A percentile compares a stretch with the other conserved stretches of the same genome.
Conservation (phyloP, 1,140 invertebrate species). For the Pseudomyrmex cubaensis region DNA sequence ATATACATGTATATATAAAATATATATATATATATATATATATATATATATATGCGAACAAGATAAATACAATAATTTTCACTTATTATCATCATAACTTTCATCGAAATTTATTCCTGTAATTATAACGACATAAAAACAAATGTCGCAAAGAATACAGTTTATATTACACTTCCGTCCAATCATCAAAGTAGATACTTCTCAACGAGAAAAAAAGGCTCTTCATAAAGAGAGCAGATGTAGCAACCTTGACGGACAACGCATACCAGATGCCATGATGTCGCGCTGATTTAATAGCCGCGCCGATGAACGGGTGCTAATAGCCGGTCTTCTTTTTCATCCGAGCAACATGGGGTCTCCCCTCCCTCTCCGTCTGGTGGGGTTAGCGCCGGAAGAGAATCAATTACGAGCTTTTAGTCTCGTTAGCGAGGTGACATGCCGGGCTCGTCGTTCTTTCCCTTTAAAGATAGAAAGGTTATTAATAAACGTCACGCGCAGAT, state of each 20-base stretch:
- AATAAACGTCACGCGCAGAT: conserved; percentile 72
- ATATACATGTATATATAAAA: too few relatives aligned
- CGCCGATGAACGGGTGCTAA: conserved; percentile 69
- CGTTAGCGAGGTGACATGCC: conserved; percentile 71
- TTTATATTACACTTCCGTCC: background rate
- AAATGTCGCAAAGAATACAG: background rate
- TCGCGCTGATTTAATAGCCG: conserved; percentile 68
- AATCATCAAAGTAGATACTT: background rate
- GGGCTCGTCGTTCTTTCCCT: conserved; percentile 70
- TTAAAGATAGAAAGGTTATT: conserved; percentile 75
- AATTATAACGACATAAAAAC: background rate
- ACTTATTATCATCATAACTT: too few relatives aligned
- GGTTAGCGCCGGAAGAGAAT: conserved; percentile 70
- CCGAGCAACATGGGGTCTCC: conserved; percentile 17
- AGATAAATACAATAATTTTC: too few relatives aligned
- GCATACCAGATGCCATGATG: conserved; percentile 47
- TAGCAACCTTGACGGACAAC: conserved; percentile 7
- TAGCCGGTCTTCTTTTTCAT: conserved; percentile 71
- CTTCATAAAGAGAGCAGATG: background rate
- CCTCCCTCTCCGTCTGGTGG: conserved; percentile 33
- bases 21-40: too few relatives aligned
- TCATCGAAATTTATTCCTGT: background rate
- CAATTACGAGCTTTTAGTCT: conserved; percentile 75
- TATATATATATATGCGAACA: too few relatives aligned
- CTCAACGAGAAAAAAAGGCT: background rate